phyloP scores from a whole-genome alignment of 2,888 invertebrate genomes.

The Melanostoma mellinum region DNA sequence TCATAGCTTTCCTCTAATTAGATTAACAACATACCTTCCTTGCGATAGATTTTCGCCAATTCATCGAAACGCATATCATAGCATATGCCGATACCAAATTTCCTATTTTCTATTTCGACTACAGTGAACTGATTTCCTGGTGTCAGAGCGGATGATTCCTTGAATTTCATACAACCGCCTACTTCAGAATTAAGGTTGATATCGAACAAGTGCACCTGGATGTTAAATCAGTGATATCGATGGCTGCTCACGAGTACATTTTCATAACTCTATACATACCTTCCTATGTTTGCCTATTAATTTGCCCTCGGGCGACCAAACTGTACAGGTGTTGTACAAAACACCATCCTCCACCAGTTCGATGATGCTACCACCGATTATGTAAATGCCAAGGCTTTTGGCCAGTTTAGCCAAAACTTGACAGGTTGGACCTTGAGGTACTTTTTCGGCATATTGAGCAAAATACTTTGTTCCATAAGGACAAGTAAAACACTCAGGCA shows the following conservation, averaged over 20 bases:
- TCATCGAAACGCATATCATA: conserved; percentile 97
- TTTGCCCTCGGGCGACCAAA: conserved; percentile 91
- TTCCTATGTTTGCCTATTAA: conserved; percentile 92
- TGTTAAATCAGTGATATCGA: neutral
- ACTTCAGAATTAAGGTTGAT: conserved; percentile 87
- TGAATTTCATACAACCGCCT: conserved; percentile 93
- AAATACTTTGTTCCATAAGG: conserved; percentile 94
- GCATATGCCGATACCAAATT: conserved; percentile 96
- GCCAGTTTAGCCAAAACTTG: conserved; percentile 88
- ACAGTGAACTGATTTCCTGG: conserved; percentile 89
- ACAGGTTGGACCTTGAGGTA: conserved; percentile 91
- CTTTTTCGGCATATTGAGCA: conserved; percentile 91
- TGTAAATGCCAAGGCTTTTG: conserved; percentile 88
- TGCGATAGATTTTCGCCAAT: conserved; percentile 89
- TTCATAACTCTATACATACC: conserved; percentile 82
- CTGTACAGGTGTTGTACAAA: conserved; percentile 93
- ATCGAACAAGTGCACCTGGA: conserved; percentile 95
- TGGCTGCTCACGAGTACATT: neutral
- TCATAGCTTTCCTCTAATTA: neutral
- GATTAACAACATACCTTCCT: conserved; percentile 81
- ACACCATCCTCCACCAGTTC: conserved; percentile 86
- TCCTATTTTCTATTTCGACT: conserved; percentile 87
- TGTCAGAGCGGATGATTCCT: conserved; percentile 92
- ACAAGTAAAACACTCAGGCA: conserved; percentile 96
- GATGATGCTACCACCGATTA: conserved; percentile 95